phyloP scores from a whole-genome alignment of 2,888 invertebrate genomes.

The Andricus quercusramuli region DNA sequence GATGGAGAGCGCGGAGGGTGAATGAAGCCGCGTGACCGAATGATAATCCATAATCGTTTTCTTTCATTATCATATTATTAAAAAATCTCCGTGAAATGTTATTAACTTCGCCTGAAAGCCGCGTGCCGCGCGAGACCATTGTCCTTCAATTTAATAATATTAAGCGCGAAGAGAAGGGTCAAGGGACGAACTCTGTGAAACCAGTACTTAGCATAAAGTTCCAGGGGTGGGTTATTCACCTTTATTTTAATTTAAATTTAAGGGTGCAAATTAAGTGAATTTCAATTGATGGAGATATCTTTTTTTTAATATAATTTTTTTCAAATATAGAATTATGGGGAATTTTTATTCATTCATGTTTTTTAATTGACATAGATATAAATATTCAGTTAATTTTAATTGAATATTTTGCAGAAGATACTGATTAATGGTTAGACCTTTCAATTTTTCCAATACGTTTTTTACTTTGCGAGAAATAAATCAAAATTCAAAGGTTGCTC shows the following conservation, averaged over 20 bases:
- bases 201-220: background rate
- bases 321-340: too few species aligned
- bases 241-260: background rate
- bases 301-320: too few species aligned
- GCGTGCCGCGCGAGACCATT: slow-evolving; percentile 69
- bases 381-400: background rate
- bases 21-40: slow-evolving; percentile 68
- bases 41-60: slow-evolving; percentile 75
- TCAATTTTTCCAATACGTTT: too few species aligned
- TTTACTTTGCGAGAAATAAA: background rate
- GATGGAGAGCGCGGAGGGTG: slow-evolving; percentile 58
- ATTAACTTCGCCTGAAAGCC: slow-evolving; percentile 76
- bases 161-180: slow-evolving; percentile 67
- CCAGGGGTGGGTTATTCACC: background rate
- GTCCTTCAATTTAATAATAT: slow-evolving; percentile 76
- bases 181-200: slow-evolving; percentile 39
- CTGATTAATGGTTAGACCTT: too few species aligned
- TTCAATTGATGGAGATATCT: background rate
- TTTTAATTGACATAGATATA: background rate
- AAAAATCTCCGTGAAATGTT: slow-evolving; percentile 77
- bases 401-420: background rate
- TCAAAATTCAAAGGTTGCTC: background rate
- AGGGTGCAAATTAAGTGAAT: background rate
- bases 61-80: slow-evolving; percentile 78
- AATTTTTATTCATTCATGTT: background rate